These are phyloP conservation scores for Tringa solitaria DNA, from an alignment of 2,113 vertebrate species.

Conservation along the genomic window DNA sequence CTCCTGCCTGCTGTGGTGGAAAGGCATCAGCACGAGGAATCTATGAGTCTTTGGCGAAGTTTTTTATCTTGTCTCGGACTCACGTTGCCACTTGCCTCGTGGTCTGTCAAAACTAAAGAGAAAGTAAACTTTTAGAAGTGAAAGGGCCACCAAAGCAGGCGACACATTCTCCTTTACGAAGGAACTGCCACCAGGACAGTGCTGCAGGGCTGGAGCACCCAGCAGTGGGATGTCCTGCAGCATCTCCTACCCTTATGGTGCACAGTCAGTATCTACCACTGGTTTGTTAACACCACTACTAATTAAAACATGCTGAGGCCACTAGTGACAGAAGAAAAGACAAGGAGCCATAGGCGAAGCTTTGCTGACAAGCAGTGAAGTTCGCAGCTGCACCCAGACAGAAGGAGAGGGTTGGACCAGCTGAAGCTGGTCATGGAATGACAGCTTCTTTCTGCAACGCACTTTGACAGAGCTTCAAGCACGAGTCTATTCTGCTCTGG, in stretches of 20 bases:
- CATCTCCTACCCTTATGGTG: neutral
- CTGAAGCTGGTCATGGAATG: accelerated
- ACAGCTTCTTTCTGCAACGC: neutral
- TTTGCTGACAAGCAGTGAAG: neutral
- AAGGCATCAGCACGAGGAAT: conserved; percentile 71
- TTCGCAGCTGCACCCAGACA: neutral
- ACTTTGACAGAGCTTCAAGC: neutral
- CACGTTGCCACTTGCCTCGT: neutral
- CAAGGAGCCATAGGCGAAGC: accelerated
- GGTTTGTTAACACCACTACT: neutral
- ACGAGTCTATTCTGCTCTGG: neutral
- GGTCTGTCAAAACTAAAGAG: conserved; percentile 64
- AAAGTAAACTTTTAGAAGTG: neutral
- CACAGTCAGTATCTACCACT: neutral
- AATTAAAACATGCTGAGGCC: neutral
- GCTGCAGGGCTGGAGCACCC: neutral
- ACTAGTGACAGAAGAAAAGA: neutral
- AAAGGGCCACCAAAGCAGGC: neutral
- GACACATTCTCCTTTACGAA: accelerated
- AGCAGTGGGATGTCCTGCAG: neutral
- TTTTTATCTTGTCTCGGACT: conserved; percentile 51
- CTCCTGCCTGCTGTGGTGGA: neutral
- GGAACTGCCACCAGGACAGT: neutral
- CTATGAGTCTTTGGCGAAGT: conserved; percentile 73
- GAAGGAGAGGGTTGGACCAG: neutral